Percentiles rank a stretch among this genome's conserved stretches.
These are phyloP conservation scores for Ceyx melanurus DNA, from an alignment of 2,113 vertebrate genomes.

Conservation along the genomic window DNA sequence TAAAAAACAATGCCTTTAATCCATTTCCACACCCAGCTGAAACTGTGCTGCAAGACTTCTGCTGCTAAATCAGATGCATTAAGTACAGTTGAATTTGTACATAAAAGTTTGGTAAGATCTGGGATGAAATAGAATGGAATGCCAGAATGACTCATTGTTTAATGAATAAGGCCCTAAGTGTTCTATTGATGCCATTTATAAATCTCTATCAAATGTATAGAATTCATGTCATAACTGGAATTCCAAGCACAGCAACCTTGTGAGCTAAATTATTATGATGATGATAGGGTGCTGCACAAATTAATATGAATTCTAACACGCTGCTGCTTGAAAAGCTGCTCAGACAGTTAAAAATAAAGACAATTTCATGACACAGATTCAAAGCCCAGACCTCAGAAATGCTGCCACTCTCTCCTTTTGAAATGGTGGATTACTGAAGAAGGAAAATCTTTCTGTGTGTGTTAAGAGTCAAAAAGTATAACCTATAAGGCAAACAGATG, in stretches of 20 bases:
- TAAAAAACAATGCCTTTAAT: neutral
- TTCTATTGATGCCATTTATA: constrained; percentile 62
- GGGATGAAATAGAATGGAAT: constrained; percentile 33
- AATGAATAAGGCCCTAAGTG: constrained; percentile 69
- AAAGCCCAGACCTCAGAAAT: neutral
- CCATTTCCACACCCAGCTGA: constrained; percentile 14
- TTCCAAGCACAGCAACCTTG: constrained; percentile 52
- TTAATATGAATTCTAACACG: neutral
- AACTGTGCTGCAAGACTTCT: neutral
- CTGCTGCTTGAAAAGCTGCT: constrained; percentile 38
- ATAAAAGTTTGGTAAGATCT: constrained; percentile 48
- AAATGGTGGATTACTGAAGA: neutral
- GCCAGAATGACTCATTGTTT: constrained; percentile 73
- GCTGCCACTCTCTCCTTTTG: neutral
- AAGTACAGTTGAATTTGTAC: constrained; percentile 36
- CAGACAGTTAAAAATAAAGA: constrained; percentile 25
- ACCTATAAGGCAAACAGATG: neutral
- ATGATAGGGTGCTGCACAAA: constrained; percentile 22
- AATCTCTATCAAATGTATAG: constrained; percentile 59
- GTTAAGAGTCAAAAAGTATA: neutral
- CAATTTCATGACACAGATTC: neutral
- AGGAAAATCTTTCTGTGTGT: neutral
- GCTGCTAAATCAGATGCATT: constrained; percentile 3
- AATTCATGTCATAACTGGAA: constrained; percentile 71
- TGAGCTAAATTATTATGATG: neutral